These are phyloP conservation scores for Turritopsis dohrnii DNA, from an alignment of 30 jellyfish, hydroid and myxozoan genomes.

Conservation along the genomic window DNA sequence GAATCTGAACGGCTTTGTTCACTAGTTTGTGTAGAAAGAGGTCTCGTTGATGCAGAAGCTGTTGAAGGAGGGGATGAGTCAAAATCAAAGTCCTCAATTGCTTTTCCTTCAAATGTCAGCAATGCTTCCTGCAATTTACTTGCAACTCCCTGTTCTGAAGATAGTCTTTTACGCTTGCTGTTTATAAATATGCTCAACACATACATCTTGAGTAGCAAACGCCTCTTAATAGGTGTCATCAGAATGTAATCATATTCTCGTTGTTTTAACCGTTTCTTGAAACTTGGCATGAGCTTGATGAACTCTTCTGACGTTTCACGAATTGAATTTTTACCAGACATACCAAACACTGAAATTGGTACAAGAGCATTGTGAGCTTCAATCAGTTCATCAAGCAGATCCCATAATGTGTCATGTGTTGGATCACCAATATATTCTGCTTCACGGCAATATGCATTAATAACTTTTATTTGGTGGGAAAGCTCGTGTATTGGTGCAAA, in stretches of 20 bases:
- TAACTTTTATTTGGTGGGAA: constrained; percentile 71
- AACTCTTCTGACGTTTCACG: constrained; percentile 80
- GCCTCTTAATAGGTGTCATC: constrained; percentile 64
- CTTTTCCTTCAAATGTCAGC: background rate
- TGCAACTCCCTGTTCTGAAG: background rate
- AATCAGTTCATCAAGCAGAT: constrained; percentile 83
- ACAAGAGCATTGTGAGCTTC: constrained; percentile 83
- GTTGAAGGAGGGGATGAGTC: constrained; percentile 1
- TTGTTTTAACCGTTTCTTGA: constrained; percentile 65
- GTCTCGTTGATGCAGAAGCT: background rate
- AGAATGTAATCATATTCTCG: constrained; percentile 73
- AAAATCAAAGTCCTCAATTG: constrained; percentile 4
- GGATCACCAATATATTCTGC: constrained; percentile 81
- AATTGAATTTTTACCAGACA: constrained; percentile 68
- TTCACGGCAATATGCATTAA: constrained; percentile 92
- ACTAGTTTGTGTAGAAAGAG: background rate
- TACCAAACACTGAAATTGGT: constrained; percentile 83
- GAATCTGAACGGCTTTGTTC: constrained; percentile 8
- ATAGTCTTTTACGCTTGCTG: constrained; percentile 51
- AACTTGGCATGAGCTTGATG: constrained; percentile 78
- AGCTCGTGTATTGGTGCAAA: constrained; percentile 94
- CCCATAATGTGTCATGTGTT: constrained; percentile 96
- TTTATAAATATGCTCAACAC: constrained; percentile 72
- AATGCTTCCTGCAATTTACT: constrained; percentile 17
- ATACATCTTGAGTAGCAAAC: constrained; percentile 83